Base-by-base conservation (phyloP, 1,140 invertebrate species). In the Eumeta japonica region DNA sequence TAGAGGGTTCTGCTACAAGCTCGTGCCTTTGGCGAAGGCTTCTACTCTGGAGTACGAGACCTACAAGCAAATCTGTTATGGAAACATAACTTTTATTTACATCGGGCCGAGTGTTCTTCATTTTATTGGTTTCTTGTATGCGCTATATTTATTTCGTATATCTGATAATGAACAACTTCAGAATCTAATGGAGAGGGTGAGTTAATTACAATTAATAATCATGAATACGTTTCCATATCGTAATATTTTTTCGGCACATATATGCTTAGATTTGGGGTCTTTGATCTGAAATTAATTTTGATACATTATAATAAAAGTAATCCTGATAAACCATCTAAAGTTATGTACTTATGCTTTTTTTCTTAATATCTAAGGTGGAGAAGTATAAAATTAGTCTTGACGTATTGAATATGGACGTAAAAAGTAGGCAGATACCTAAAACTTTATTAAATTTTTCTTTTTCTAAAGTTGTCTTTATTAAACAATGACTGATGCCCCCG, bases 121-220 rank as follows among this genome's bases (percentile, higher is more conserved):
- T 67, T 79, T 92, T 35, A 37, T 80, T 15, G 87, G 86, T 1
- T 93, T 87, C 50, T 45, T 90, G 1, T 87, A 90, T 39, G 86
- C 88, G 0, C 72, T 92, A 35, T 82, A 86, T 48, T 76, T 91
- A 28, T 91, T 91, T 61, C 77, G 90, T 46, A 80, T 89, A 38
- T 84, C 87, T 30, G 88, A 92, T 62, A 90, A 90, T 58, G 90
- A 94, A 59, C 88, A 92, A 46, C 64, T 94, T 17, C 89, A 90
- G 58, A 89, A 89, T 68, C 72, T 94, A n/a, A 92, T 94, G 83
- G 91, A 94, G 68, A 82, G 89, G 49, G 89, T 90, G 48, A 75
- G 75, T 67, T 27, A 37, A 19, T 38, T 17, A 5, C 10, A 14
- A 14, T 15, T 18, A n/a, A n/a, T n/a, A n/a, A 15, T 12, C 17